Conservation (phyloP, 2,113 vertebrate genomes). For the Antigone vipio region DNA sequence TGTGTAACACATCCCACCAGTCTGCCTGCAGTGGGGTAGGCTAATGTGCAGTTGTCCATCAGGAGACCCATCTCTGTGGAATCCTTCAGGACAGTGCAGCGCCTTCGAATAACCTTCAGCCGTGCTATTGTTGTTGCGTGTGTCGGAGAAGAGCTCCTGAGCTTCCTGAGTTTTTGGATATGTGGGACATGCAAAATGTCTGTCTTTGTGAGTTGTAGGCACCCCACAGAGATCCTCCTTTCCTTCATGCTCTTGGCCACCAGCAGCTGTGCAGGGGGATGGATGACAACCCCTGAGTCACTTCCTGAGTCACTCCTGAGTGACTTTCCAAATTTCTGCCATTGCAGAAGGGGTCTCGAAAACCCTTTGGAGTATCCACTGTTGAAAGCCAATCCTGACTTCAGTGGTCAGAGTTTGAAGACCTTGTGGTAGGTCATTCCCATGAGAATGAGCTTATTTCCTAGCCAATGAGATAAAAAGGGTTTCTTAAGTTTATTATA, state of each 20-base stretch:
- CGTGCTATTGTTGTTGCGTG: not conserved
- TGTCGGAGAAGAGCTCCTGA: not conserved
- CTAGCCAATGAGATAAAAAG: not conserved
- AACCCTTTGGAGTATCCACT: not conserved
- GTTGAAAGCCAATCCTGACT: not conserved
- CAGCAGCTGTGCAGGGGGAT: not conserved
- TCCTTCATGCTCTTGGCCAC: not conserved
- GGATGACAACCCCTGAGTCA: not conserved
- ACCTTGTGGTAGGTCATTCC: not conserved
- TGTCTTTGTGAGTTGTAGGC: not conserved
- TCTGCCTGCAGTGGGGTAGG: not conserved
- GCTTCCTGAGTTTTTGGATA: not conserved
- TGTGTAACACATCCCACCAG: not conserved
- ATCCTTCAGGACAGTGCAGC: not conserved
- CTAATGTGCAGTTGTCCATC: not conserved
- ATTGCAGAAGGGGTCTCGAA: not conserved
- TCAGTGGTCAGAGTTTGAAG: not conserved
- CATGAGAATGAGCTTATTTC: not conserved
- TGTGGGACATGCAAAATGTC: not conserved
- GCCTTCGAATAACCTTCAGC: not conserved
- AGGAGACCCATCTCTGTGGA: not conserved
- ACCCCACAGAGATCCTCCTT: not conserved
- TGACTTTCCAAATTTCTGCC: not conserved
- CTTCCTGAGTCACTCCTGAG: rapidly evolving
- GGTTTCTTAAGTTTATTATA: not conserved